Percentiles rank a stretch among this genome's conserved stretches.
Evolutionary conservation across 2,113 vertebrate genomes (phyloP).

Genomic region (Pipa parva): DNA sequence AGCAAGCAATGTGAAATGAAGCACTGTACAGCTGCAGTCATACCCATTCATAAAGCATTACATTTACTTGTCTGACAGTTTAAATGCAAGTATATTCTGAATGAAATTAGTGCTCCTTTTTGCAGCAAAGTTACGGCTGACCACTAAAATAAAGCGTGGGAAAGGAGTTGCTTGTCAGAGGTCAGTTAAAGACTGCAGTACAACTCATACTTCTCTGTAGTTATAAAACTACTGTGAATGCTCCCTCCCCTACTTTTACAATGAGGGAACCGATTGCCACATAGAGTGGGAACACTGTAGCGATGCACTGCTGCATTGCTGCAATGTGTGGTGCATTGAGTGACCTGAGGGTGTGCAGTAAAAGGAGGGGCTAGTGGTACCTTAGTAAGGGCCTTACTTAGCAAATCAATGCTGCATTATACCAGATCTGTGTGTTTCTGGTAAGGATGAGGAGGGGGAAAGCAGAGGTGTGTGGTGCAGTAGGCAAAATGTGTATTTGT

Average conservation of each 20-base stretch:
- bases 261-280: neutral
- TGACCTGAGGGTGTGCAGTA: slow-evolving; percentile 27
- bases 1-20: too few species aligned
- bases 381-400: slow-evolving; percentile 4
- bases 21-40: too few species aligned
- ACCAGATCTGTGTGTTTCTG: neutral
- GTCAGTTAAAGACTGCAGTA: slow-evolving; percentile 7
- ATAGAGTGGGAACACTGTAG: neutral
- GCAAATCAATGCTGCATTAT: slow-evolving; percentile 29
- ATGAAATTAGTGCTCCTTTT: too few species aligned
- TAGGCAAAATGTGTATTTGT: neutral
- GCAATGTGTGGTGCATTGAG: slow-evolving; percentile 31
- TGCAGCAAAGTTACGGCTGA: too few species aligned
- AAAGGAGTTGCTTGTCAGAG: too few species aligned
- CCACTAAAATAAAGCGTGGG: too few species aligned
- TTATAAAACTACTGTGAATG: neutral
- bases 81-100: too few species aligned
- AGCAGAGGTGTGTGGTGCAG: slow-evolving; percentile 23
- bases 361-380: slow-evolving; percentile 21
- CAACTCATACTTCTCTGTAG: neutral
- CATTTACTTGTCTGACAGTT: too few species aligned
- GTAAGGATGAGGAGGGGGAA: slow-evolving; percentile 5
- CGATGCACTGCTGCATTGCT: slow-evolving; percentile 5
- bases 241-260: neutral
- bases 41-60: too few species aligned